Percentiles rank a stretch among this genome's conserved stretches.
Evolutionary conservation across 2,888 invertebrate genomes (phyloP).

Genomic region (Perizoma affinitatum): DNA sequence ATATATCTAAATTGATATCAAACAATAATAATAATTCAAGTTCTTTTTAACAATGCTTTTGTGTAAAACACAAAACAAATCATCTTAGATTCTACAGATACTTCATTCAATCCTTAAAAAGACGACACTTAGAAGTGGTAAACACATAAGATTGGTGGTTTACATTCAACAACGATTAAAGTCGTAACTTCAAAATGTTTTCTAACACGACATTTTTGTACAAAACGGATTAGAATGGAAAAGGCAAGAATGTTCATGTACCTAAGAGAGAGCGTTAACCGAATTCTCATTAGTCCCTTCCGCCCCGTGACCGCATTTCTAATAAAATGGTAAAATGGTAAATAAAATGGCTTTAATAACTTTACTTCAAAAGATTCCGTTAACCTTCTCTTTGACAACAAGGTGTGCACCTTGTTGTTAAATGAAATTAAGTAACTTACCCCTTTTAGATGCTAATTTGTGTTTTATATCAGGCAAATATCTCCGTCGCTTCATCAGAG

Average conservation of each 20-base stretch:
- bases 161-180: too few species aligned
- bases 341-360: conserved; percentile 25
- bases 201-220: neutral
- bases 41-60: too few species aligned
- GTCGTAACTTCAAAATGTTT: too few species aligned
- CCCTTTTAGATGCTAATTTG: conserved; percentile 80
- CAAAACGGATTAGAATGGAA: neutral
- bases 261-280: conserved; percentile 11
- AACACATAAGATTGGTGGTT: too few species aligned
- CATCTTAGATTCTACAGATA: too few species aligned
- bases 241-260: conserved; percentile 10
- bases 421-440: conserved; percentile 64
- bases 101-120: too few species aligned
- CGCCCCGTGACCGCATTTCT: conserved; percentile 18
- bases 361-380: conserved; percentile 2
- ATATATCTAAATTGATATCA: too few species aligned
- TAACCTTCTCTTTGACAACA: neutral
- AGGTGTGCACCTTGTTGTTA: too few species aligned
- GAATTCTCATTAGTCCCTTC: conserved; percentile 20
- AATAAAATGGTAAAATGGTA: too few species aligned
- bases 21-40: too few species aligned
- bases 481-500: conserved; percentile 91
- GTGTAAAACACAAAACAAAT: too few species aligned
- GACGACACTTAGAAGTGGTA: too few species aligned
- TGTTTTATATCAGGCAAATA: conserved; percentile 90